Percentiles rank a stretch among this genome's conserved stretches.
phyloP scores from a whole-genome alignment of 2,113 vertebrate species.

The Neofelis nebulosa region DNA sequence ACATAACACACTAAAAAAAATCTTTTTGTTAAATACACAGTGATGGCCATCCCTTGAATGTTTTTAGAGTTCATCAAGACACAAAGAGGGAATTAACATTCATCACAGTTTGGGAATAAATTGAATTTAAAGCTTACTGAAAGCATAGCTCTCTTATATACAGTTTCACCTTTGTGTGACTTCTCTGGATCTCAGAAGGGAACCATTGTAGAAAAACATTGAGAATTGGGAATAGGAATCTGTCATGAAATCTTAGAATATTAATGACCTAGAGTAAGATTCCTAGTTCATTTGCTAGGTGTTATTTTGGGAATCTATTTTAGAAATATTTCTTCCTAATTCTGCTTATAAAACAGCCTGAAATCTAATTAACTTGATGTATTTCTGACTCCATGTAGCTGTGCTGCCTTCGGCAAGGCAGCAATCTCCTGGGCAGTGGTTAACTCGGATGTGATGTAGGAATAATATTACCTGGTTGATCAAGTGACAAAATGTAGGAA shows the following conservation, averaged over 20 bases:
- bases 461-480: neutral
- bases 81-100: neutral
- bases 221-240: neutral
- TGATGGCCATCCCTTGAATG: conserved; percentile 49
- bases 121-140: conserved; percentile 76
- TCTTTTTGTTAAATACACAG: neutral
- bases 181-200: conserved; percentile 9
- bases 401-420: neutral
- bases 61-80: conserved; percentile 39
- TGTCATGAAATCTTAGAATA: neutral
- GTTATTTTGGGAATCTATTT: neutral
- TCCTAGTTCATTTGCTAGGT: neutral
- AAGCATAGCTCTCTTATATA: conserved; percentile 69
- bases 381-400: neutral
- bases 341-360: neutral
- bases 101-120: conserved; percentile 36
- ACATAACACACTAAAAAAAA: neutral
- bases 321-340: neutral
- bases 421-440: neutral
- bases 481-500: neutral
- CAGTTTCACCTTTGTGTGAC: conserved; percentile 68
- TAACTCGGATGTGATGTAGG: neutral
- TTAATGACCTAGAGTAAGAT: neutral
- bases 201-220: neutral
- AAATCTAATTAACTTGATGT: neutral